These are phyloP conservation scores for Tachina grossa DNA, from an alignment of 2,888 invertebrate species.

Conservation along the genomic window DNA sequence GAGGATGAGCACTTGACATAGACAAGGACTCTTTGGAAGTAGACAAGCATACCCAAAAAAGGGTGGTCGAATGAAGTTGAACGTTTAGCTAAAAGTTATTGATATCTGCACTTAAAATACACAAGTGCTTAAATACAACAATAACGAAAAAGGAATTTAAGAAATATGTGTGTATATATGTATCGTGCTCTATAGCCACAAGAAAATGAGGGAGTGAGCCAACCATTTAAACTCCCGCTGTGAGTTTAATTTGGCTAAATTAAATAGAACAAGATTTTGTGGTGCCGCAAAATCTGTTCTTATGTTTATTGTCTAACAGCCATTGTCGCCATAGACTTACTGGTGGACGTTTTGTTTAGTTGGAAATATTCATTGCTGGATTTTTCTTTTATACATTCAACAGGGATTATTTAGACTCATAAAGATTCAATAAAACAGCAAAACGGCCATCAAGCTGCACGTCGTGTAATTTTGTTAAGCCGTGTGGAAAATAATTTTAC, in stretches of 20 bases:
- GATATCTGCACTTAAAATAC: conserved; percentile 38
- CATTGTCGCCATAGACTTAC: conserved; percentile 30
- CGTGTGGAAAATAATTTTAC: conserved; percentile 37
- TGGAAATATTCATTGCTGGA: conserved; percentile 69
- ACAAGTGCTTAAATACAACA: conserved; percentile 36
- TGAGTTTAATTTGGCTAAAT: conserved; percentile 77
- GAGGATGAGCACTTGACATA: neutral
- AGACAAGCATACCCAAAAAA: neutral
- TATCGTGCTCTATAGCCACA: neutral
- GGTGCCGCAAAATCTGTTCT: conserved; percentile 47
- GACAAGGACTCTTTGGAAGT: neutral
- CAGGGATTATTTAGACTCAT: conserved; percentile 80
- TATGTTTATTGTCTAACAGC: conserved; percentile 27
- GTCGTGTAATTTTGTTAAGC: conserved; percentile 75
- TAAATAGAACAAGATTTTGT: conserved; percentile 68
- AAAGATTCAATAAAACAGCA: conserved; percentile 79
- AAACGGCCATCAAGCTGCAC: conserved; percentile 58
- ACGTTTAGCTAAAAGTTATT: conserved; percentile 45
- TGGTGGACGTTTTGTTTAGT: conserved; percentile 2
- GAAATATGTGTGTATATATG: conserved; percentile 4
- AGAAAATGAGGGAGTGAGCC: neutral
- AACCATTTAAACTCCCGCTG: neutral
- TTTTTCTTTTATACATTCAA: conserved; percentile 78
- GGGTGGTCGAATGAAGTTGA: neutral
- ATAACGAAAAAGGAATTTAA: conserved; percentile 34